phyloP scores from a whole-genome alignment of 2,113 vertebrate genomes.

The Sphaerodactylus townsendi region DNA sequence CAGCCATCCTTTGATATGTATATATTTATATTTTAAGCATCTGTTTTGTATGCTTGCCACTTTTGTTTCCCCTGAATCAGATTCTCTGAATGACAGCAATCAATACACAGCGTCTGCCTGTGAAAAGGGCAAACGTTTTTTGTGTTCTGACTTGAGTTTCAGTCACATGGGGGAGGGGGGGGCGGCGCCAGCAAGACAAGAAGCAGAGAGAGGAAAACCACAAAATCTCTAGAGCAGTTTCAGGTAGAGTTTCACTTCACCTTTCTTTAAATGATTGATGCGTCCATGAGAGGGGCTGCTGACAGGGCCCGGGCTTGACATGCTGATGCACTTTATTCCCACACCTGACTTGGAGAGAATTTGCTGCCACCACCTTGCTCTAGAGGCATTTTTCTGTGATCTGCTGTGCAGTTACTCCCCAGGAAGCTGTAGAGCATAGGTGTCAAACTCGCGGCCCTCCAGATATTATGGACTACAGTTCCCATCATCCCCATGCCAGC shows the following conservation, averaged over 20 bases:
- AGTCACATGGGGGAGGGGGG: background rate
- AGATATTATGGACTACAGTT: too few species aligned
- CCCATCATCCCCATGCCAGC: too few species aligned
- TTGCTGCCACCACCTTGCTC: background rate
- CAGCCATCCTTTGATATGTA: background rate
- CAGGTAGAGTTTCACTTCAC: slow-evolving; percentile 21
- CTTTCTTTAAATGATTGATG: background rate
- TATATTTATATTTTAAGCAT: background rate
- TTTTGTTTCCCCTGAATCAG: background rate
- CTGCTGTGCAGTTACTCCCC: background rate
- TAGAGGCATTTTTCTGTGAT: too few species aligned
- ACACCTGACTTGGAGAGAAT: too few species aligned
- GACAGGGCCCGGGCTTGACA: background rate
- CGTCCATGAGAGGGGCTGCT: background rate
- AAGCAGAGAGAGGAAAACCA: background rate
- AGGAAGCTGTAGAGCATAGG: too few species aligned
- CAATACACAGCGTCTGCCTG: background rate
- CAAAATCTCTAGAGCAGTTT: background rate
- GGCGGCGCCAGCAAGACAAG: background rate
- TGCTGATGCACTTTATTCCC: background rate
- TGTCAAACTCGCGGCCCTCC: too few species aligned
- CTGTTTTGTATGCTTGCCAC: background rate
- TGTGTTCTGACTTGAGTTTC: background rate
- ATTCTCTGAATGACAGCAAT: background rate
- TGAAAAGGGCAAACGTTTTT: background rate